Evolutionary conservation across 2,113 vertebrate genomes (phyloP).

Genomic region (Cairina moschata): DNA sequence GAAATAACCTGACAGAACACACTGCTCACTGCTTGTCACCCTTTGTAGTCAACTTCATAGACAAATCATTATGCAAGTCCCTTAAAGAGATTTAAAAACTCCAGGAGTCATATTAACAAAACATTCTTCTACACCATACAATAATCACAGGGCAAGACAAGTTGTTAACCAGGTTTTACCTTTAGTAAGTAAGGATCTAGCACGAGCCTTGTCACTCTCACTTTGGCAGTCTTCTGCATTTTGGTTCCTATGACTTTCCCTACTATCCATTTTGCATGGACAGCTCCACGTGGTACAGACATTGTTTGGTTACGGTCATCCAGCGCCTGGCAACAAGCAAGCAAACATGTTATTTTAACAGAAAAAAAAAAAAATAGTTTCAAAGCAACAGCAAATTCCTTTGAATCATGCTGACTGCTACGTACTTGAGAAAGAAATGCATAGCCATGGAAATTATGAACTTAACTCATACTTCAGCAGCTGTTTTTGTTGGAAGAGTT

Average conservation of each 20-base stretch:
- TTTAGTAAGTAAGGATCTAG: slow-evolving; percentile 93
- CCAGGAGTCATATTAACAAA: neutral
- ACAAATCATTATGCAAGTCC: neutral
- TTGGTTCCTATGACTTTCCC: slow-evolving; percentile 96
- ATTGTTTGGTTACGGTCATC: slow-evolving; percentile 74
- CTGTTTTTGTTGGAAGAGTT: neutral
- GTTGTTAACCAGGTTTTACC: slow-evolving; percentile 75
- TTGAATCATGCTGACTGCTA: rapidly evolving
- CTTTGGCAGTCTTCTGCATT: slow-evolving; percentile 96
- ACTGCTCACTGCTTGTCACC: neutral
- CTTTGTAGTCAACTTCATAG: neutral
- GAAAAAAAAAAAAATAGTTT: neutral
- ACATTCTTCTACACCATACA: neutral
- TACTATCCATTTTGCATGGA: slow-evolving; percentile 95
- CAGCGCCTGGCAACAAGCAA: slow-evolving; percentile 44
- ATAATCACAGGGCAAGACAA: neutral
- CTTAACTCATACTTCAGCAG: neutral
- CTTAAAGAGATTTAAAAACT: neutral
- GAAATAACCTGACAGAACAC: neutral
- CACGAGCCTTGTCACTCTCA: slow-evolving; percentile 92
- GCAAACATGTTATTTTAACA: slow-evolving; percentile 48
- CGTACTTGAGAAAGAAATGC: rapidly evolving
- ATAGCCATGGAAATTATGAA: neutral
- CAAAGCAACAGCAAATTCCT: neutral
- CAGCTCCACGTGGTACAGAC: slow-evolving; percentile 83